Evolutionary conservation across 2,113 vertebrate species (phyloP).

Genomic region (Gallinago undulata): DNA sequence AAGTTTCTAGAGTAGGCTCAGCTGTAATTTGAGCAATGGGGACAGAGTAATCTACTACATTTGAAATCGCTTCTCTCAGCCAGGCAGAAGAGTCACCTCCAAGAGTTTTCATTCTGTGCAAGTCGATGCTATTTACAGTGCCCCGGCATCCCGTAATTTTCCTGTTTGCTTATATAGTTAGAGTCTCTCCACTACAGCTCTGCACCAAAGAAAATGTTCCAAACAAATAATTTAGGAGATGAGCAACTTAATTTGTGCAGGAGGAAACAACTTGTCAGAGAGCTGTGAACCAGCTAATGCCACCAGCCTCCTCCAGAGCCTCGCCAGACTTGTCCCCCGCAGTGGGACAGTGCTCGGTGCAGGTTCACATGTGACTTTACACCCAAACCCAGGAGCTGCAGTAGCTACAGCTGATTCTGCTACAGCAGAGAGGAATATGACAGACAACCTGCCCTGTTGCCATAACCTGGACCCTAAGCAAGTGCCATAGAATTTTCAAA

Average conservation of each 20-base stretch:
- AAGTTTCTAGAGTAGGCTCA: neutral
- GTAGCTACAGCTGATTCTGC: neutral
- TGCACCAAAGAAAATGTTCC: neutral
- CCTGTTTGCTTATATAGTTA: neutral
- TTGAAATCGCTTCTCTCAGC: neutral
- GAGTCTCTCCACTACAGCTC: neutral
- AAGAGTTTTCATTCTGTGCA: neutral
- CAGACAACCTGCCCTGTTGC: neutral
- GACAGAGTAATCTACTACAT: neutral
- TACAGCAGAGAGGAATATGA: neutral
- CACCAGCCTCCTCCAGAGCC: neutral
- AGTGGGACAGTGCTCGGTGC: accelerated
- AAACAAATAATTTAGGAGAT: neutral
- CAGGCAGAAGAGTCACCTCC: neutral
- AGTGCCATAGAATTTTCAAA: neutral
- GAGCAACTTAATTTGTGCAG: neutral
- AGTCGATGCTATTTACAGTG: neutral
- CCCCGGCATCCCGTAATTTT: neutral
- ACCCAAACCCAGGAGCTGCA: neutral
- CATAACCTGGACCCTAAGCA: neutral
- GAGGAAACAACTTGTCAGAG: neutral
- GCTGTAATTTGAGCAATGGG: neutral
- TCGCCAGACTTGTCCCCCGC: accelerated
- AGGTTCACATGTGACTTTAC: neutral
- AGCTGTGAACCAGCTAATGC: neutral